These are phyloP conservation scores for Epinephelus lanceolatus DNA, from an alignment of 2,113 vertebrate species.

Conservation along the genomic window DNA sequence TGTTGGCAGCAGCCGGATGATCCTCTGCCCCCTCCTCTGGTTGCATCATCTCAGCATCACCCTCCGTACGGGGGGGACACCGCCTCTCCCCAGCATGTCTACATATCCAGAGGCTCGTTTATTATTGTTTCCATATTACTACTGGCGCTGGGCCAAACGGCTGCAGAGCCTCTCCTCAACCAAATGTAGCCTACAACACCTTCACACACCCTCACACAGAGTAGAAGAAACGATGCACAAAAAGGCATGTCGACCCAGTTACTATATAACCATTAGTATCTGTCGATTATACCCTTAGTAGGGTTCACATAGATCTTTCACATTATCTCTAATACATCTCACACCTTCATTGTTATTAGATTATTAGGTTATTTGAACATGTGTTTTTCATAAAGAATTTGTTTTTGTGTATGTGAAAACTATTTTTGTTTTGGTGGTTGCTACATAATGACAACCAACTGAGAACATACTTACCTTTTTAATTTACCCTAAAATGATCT, in stretches of 20 bases:
- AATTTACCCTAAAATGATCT: neutral
- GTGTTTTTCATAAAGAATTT: too few relatives aligned
- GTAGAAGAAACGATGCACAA: too few relatives aligned
- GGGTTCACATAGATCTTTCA: neutral
- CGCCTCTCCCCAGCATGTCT: neutral
- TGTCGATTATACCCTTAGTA: neutral
- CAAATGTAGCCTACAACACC: neutral
- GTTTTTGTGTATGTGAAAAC: neutral
- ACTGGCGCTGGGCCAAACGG: neutral
- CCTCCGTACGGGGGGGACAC: neutral
- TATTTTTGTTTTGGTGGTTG: neutral
- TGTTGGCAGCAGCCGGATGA: constrained; percentile 66
- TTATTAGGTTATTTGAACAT: neutral
- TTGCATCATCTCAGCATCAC: constrained; percentile 78
- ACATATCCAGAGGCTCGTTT: neutral
- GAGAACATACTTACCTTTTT: too few relatives aligned
- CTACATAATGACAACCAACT: neutral
- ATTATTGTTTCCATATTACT: neutral
- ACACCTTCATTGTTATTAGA: neutral
- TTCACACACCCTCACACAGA: neutral
- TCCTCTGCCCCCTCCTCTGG: constrained; percentile 69
- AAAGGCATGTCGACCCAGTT: neutral
- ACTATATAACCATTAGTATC: neutral
- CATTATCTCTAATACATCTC: neutral
- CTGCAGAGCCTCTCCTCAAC: neutral